These are phyloP conservation scores for Macrosoma leucophasiata DNA, from an alignment of 2,888 invertebrate genomes.

Conservation along the genomic window DNA sequence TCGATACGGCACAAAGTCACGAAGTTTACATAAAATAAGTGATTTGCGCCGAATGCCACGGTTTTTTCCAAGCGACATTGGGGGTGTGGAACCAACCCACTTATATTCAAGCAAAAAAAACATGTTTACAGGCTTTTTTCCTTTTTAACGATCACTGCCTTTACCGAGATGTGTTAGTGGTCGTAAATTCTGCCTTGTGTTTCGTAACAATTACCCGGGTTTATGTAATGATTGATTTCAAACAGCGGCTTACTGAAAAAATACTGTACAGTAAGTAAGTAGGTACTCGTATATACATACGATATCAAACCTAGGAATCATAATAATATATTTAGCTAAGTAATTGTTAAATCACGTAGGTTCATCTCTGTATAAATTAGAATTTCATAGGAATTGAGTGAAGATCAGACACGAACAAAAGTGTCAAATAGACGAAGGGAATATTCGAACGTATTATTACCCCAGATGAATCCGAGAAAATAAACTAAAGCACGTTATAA, in stretches of 20 bases:
- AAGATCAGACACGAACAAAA: no score
- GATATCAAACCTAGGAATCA: no score
- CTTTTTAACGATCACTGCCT: slow-evolving; percentile 35
- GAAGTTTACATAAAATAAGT: slow-evolving; percentile 75
- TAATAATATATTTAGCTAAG: no score
- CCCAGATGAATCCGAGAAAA: no score
- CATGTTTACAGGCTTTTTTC: slow-evolving; percentile 67
- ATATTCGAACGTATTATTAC: no score
- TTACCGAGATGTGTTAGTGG: slow-evolving; percentile 35
- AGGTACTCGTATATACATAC: no score
- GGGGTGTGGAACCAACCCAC: slow-evolving; percentile 45
- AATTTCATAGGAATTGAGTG: no score
- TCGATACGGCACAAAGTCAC: slow-evolving; percentile 72
- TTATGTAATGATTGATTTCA: slow-evolving; percentile 42
- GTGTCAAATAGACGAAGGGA: no score
- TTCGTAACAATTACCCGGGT: slow-evolving; percentile 43
- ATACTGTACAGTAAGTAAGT: no score
- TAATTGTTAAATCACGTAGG: no score
- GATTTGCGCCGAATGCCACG: slow-evolving; percentile 66
- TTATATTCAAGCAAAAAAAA: slow-evolving; percentile 52
- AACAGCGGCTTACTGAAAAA: slow-evolving; percentile 25
- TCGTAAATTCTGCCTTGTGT: slow-evolving; percentile 59
- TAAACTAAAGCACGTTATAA: no score
- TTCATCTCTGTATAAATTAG: no score
- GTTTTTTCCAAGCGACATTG: slow-evolving; percentile 49